Conservation (phyloP, 2,113 vertebrate genomes). For the Excalfactoria chinensis region DNA sequence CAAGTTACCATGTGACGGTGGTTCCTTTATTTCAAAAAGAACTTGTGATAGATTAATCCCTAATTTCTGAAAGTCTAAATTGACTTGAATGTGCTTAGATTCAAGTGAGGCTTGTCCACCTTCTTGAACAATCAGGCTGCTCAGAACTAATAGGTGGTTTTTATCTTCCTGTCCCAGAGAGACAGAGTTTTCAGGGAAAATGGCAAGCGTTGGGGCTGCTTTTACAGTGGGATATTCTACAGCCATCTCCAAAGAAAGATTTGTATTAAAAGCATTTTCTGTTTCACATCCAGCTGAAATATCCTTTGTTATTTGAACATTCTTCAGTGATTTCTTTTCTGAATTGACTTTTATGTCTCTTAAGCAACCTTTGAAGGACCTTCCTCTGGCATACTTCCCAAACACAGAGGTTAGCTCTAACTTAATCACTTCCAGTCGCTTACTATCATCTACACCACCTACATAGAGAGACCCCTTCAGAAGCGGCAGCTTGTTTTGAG, state of each 20-base stretch:
- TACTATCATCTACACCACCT: slow-evolving; percentile 84
- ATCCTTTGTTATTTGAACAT: slow-evolving; percentile 87
- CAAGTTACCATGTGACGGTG: slow-evolving; percentile 83
- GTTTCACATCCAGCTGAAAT: slow-evolving; percentile 88
- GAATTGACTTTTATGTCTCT: slow-evolving; percentile 82
- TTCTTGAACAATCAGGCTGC: slow-evolving; percentile 85
- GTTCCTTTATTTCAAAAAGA: slow-evolving; percentile 82
- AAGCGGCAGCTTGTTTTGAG: slow-evolving; percentile 71
- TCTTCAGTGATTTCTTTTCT: slow-evolving; percentile 81
- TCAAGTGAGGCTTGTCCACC: slow-evolving; percentile 83
- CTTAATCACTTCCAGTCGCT: slow-evolving; percentile 78
- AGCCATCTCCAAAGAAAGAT: slow-evolving; percentile 26
- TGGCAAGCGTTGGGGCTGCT: slow-evolving; percentile 47
- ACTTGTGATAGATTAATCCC: slow-evolving; percentile 87
- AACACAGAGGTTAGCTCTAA: slow-evolving; percentile 81
- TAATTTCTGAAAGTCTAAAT: slow-evolving; percentile 84
- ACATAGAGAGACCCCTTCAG: slow-evolving; percentile 84
- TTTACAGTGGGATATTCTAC: slow-evolving; percentile 15
- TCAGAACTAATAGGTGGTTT: slow-evolving; percentile 80
- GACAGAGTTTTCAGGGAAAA: slow-evolving; percentile 45
- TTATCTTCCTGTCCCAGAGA: slow-evolving; percentile 72
- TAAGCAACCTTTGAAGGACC: slow-evolving; percentile 92
- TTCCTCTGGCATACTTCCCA: slow-evolving; percentile 82
- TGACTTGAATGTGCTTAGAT: slow-evolving; percentile 86
- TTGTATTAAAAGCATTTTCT: slow-evolving; percentile 56